phyloP scores from a whole-genome alignment of 2,888 invertebrate genomes.

The Homarus gammarus region DNA sequence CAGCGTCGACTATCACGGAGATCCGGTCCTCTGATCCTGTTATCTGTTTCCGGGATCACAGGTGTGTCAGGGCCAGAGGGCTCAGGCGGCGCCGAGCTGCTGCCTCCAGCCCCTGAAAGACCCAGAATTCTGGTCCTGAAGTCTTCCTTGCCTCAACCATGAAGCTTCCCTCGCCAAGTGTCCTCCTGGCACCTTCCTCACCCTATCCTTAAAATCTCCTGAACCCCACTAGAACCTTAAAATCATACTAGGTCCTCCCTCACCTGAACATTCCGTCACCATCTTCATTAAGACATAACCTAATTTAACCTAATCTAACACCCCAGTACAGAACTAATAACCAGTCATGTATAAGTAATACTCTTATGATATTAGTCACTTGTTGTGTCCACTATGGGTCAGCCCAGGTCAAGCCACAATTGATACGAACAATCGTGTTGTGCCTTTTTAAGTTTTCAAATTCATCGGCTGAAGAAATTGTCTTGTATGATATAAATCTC shows the following conservation, averaged over 20 bases:
- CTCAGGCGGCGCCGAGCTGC: neutral
- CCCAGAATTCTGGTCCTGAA: too few relatives aligned
- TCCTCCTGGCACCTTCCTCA: neutral
- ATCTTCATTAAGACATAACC: neutral
- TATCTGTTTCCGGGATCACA: constrained; percentile 56
- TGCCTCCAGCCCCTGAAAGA: too few relatives aligned
- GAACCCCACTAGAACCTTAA: neutral
- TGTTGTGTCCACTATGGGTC: neutral
- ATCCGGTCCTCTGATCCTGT: constrained; percentile 59
- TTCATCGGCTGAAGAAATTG: neutral
- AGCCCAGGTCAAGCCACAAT: neutral
- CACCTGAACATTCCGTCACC: neutral
- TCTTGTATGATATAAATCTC: too few relatives aligned
- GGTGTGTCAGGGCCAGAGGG: constrained; percentile 39
- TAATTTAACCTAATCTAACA: neutral
- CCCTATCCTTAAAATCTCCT: neutral
- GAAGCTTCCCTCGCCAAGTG: neutral
- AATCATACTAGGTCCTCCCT: neutral
- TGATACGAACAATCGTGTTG: too few relatives aligned
- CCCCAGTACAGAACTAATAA: neutral
- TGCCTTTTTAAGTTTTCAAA: too few relatives aligned
- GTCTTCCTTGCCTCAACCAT: neutral
- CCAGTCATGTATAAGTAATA: neutral
- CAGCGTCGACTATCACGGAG: constrained; percentile 56
- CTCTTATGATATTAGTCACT: neutral